Percentiles rank a stretch among this genome's conserved stretches.
Conservation (phyloP, 2,888 invertebrate species). For the Drepanosiphum platanoidis region DNA sequence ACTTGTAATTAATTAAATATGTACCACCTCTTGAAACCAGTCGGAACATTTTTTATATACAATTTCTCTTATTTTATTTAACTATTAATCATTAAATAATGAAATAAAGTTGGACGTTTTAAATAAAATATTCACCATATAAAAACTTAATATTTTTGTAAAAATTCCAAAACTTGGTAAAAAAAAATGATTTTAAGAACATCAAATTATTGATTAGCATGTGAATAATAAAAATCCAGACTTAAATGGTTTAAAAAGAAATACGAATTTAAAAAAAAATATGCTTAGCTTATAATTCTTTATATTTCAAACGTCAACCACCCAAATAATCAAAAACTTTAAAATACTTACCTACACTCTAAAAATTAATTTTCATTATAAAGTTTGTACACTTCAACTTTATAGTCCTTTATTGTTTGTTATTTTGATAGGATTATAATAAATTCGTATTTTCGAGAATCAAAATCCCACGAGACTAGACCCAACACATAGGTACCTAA, state of each 20-base stretch:
- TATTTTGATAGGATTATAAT: slow-evolving; percentile 26
- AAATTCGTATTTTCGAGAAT: background rate
- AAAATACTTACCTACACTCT: background rate
- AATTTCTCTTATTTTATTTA: too few species aligned
- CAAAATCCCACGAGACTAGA: background rate
- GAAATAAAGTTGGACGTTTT: background rate
- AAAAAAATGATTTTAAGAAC: background rate
- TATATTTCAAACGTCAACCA: slow-evolving; percentile 4
- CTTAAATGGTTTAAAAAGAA: background rate
- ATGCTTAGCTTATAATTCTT: background rate
- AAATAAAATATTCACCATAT: background rate
- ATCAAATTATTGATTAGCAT: background rate
- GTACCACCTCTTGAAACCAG: too few species aligned
- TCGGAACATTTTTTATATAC: too few species aligned
- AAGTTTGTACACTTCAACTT: slow-evolving; percentile 14
- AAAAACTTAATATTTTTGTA: background rate
- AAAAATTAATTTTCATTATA: slow-evolving; percentile 33
- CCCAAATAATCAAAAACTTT: slow-evolving; percentile 10
- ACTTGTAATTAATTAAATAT: too few species aligned
- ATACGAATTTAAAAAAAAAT: background rate
- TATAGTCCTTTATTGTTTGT: background rate
- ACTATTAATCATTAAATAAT: too few species aligned
- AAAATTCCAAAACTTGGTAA: background rate
- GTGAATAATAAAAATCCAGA: background rate
- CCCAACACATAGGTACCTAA: background rate